Evolutionary conservation across 2,113 vertebrate species (phyloP).

Genomic region (Vulpes vulpes): DNA sequence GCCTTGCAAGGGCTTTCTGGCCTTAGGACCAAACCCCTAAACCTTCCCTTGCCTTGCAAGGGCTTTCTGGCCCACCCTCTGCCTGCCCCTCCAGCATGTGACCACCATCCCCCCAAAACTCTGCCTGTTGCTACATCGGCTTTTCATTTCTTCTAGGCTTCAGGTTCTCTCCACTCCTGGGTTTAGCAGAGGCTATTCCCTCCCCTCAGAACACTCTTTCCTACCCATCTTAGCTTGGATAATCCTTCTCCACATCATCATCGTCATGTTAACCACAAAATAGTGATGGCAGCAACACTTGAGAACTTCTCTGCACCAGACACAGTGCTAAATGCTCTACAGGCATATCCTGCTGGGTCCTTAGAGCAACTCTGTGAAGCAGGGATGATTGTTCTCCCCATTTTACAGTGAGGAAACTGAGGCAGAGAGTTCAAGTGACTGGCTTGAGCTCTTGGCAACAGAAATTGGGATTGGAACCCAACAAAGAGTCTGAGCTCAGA

Average conservation of each 20-base stretch:
- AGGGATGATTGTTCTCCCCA: background rate
- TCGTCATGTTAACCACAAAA: accelerated
- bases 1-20: too few relatives aligned
- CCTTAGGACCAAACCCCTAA: background rate
- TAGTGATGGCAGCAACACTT: accelerated
- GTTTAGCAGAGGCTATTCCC: background rate
- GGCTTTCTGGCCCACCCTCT: background rate
- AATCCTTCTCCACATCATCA: background rate
- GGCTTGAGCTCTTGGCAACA: background rate
- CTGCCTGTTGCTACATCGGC: background rate
- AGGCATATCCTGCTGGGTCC: background rate
- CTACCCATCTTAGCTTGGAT: background rate
- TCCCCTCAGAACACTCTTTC: background rate
- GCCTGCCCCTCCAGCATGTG: background rate
- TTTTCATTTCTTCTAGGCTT: too few relatives aligned
- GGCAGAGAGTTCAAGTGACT: background rate
- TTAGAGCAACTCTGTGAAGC: background rate
- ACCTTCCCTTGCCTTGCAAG: background rate
- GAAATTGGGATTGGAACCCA: background rate
- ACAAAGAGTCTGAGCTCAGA: background rate
- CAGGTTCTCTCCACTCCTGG: background rate
- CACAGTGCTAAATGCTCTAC: background rate
- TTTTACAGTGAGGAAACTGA: background rate
- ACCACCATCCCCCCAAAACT: background rate
- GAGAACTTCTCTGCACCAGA: background rate